Evolutionary conservation across 2,888 invertebrate genomes (phyloP).

Genomic region (Dendrolimus pini): DNA sequence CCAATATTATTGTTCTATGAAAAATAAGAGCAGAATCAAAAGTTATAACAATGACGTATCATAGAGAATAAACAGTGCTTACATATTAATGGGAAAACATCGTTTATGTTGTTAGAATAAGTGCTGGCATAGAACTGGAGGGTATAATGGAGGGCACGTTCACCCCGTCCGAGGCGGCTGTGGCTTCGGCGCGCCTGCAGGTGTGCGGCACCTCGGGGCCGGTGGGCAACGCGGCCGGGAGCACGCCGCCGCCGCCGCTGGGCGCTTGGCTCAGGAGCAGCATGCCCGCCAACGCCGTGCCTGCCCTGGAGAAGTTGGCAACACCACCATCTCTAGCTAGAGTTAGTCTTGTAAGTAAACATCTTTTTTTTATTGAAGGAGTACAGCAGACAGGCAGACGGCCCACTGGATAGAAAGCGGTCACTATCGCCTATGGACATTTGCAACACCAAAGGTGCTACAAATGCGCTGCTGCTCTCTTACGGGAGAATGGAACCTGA

Average conservation of each 20-base stretch:
- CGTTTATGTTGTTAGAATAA: conserved; percentile 28
- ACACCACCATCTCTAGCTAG: conserved; percentile 46
- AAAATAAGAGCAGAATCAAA: too few relatives aligned
- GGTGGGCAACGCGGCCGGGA: conserved; percentile 29
- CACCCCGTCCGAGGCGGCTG: conserved; percentile 40
- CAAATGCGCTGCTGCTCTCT: too few relatives aligned
- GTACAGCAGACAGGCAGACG: too few relatives aligned
- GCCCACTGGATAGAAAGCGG: too few relatives aligned
- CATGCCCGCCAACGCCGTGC: conserved; percentile 43
- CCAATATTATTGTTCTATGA: too few relatives aligned
- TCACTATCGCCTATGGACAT: too few relatives aligned
- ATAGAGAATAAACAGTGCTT: too few relatives aligned
- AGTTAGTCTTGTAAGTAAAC: conserved; percentile 15
- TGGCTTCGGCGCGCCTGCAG: conserved; percentile 40
- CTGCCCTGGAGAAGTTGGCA: conserved; percentile 48
- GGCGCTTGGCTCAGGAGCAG: conserved; percentile 58
- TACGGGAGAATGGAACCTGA: too few relatives aligned
- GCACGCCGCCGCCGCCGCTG: conserved; percentile 41
- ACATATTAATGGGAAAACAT: too few relatives aligned
- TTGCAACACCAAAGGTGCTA: too few relatives aligned
- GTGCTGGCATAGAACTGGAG: conserved; percentile 54
- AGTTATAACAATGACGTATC: too few relatives aligned
- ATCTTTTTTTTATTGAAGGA: too few relatives aligned
- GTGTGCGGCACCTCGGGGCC: conserved; percentile 45
- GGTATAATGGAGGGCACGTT: conserved; percentile 33